A percentile compares a stretch with the other conserved stretches of the same genome.
Evolutionary conservation across 2,797 vertebrate genomes (phyloP).

Genomic region (Choloepus didactylus): DNA sequence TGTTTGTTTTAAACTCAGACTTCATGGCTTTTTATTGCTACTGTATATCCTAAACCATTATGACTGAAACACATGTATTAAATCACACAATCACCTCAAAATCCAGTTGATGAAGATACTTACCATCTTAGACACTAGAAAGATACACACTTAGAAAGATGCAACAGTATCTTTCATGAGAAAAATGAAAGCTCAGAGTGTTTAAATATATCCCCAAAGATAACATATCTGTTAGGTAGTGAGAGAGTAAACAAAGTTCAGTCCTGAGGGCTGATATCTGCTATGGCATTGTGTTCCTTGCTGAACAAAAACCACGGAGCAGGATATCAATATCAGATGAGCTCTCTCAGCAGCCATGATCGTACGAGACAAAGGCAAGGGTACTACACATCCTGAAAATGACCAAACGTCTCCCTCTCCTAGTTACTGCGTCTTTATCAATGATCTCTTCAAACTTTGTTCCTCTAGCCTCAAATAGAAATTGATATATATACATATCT

Average conservation of each 20-base stretch:
- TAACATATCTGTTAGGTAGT: background rate
- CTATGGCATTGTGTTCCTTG: background rate
- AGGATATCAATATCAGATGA: background rate
- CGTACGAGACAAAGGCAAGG: background rate
- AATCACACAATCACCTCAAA: background rate
- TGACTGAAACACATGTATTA: background rate
- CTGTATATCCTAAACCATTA: background rate
- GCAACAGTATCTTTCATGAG: background rate
- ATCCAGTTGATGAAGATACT: background rate
- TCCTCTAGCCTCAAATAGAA: background rate
- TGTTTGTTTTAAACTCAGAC: background rate
- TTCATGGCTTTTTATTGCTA: background rate
- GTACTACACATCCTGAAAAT: background rate
- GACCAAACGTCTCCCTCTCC: background rate
- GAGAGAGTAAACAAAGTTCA: conserved; percentile 29
- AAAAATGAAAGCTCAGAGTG: background rate
- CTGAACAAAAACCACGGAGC: background rate
- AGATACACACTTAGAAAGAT: no score
- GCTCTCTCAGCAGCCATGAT: background rate
- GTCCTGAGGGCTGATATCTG: background rate
- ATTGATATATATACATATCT: background rate
- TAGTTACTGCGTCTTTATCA: background rate
- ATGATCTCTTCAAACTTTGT: background rate
- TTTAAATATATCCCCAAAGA: background rate
- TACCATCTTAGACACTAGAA: no score